Evolutionary conservation across 2,797 vertebrate genomes (phyloP), one percentile per base, ranked within the genome.

Genomic region (Phaenicophaeus curvirostris): DNA sequence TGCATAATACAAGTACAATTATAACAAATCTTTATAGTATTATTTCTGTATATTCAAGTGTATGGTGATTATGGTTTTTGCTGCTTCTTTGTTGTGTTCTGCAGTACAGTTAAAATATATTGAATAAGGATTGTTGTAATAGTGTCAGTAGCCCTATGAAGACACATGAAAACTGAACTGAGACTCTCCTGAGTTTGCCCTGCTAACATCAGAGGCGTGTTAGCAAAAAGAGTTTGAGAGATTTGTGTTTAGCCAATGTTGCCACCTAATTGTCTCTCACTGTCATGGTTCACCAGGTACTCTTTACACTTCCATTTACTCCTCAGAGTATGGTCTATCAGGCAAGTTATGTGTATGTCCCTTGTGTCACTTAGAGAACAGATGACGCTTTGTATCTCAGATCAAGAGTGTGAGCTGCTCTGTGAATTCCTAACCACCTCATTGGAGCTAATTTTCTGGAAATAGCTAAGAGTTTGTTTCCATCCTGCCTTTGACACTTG

Each of bases 331-430:
- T 18, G n/a, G 44, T 46, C 71, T 14, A 1, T 78, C 54, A 72
- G 66, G 10, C 28, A 10, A 14, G 31, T n/a, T 30, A 9, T 1
- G 0, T 48, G 10, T 7, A 2, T 7, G 21, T 50, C 24, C 42
- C 31, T 41, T 19, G 25, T 44, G 54, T 77, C 42, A 25, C 68
- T 67, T 67, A 51, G 20, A 54, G 66, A 82, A 48, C 5, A 28
- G 28, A 23, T 48, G 54, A 25, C 1, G 1, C 54, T 75, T 44
- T 7, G 25, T 33, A 7, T 33, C 7, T 55, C 55, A 58, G 54
- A n/a, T 20, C 35, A 37, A 67, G 74, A 5, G 55, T 30, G 15
- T 44, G 59, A 62, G 30, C 55, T 59, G 23, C 61, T 51, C 8
- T 23, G 6, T 11, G 0, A 23, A 7, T 8, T 71, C 44, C 41